Conservation (phyloP, 2,888 invertebrate genomes). For the Drosophila leonis region DNA sequence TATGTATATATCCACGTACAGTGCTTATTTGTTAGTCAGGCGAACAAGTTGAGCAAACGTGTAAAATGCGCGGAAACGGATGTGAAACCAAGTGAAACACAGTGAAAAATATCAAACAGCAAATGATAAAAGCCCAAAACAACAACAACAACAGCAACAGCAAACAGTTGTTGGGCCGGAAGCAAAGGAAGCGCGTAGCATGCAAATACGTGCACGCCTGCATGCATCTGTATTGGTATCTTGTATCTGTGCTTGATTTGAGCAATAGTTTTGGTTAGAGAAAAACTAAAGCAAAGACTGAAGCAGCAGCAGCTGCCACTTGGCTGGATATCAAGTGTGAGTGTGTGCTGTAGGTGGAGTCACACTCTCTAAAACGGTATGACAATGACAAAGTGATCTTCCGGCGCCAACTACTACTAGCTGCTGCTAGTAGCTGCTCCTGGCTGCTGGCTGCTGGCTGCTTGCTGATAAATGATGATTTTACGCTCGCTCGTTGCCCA, state of each 20-base stretch:
- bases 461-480: conserved; percentile 73
- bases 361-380: conserved; percentile 57
- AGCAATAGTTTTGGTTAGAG: conserved; percentile 23
- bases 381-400: conserved; percentile 83
- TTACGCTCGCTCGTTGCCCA: conserved; percentile 59
- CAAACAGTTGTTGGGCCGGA: conserved; percentile 53
- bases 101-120: conserved; percentile 54
- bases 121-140: conserved; percentile 37
- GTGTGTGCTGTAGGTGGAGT: conserved; percentile 38
- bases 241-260: conserved; percentile 33
- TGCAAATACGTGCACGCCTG: conserved; percentile 59
- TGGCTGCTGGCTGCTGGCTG: conserved; percentile 22
- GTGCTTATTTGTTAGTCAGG: conserved; percentile 53
- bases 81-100: conserved; percentile 36
- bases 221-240: conserved; percentile 4
- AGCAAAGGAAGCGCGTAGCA: conserved; percentile 42
- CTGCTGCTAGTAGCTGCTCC: conserved; percentile 28
- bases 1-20: conserved; percentile 9
- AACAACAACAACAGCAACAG: conserved; percentile 42
- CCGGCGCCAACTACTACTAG: conserved; percentile 66
- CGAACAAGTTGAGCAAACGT: conserved; percentile 70
- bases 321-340: conserved; percentile 39
- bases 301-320: conserved; percentile 21
- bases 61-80: conserved; percentile 61
- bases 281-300: conserved; percentile 24